A percentile compares a stretch with the other conserved stretches of the same genome.
Evolutionary conservation across 2,888 invertebrate species (phyloP).

Genomic region (Parochlus steinenii): DNA sequence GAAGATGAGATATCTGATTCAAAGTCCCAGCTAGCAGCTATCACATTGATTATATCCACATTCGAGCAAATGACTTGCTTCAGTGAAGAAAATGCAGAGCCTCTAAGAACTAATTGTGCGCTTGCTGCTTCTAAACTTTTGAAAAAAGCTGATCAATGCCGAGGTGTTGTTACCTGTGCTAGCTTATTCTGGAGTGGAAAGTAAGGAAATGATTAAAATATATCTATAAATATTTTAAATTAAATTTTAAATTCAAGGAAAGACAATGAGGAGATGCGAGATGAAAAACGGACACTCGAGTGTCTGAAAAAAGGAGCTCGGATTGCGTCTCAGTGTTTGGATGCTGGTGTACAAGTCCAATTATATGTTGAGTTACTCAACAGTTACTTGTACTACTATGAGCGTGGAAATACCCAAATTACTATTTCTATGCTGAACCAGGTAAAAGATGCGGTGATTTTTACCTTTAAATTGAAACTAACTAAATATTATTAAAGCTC

Average conservation of each 20-base stretch:
- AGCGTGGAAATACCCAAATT: slow-evolving; percentile 58
- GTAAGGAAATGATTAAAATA: slow-evolving; percentile 18
- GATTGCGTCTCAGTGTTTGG: slow-evolving; percentile 96
- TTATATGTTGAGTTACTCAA: slow-evolving; percentile 88
- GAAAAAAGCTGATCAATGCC: slow-evolving; percentile 96
- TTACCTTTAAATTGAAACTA: neutral
- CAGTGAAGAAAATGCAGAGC: slow-evolving; percentile 91
- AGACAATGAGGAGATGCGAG: slow-evolving; percentile 50
- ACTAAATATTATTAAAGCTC: slow-evolving; percentile 37
- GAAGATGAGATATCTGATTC: slow-evolving; percentile 98
- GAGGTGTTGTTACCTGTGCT: slow-evolving; percentile 85
- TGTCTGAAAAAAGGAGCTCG: slow-evolving; percentile 90
- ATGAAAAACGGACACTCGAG: slow-evolving; percentile 81
- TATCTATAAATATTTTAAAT: neutral
- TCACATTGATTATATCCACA: slow-evolving; percentile 88
- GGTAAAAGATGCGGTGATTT: slow-evolving; percentile 24
- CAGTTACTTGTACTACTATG: slow-evolving; percentile 83
- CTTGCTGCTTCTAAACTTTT: slow-evolving; percentile 88
- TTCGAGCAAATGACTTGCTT: slow-evolving; percentile 91
- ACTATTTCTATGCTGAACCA: slow-evolving; percentile 39
- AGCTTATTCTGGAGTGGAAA: slow-evolving; percentile 96
- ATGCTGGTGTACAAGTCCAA: slow-evolving; percentile 89
- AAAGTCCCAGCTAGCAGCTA: slow-evolving; percentile 89
- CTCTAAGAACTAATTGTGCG: slow-evolving; percentile 88
- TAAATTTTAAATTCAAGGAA: slow-evolving; percentile 19